Evolutionary conservation across 2,797 vertebrate species (phyloP).

Genomic region (Pseudomugil gertrudae): DNA sequence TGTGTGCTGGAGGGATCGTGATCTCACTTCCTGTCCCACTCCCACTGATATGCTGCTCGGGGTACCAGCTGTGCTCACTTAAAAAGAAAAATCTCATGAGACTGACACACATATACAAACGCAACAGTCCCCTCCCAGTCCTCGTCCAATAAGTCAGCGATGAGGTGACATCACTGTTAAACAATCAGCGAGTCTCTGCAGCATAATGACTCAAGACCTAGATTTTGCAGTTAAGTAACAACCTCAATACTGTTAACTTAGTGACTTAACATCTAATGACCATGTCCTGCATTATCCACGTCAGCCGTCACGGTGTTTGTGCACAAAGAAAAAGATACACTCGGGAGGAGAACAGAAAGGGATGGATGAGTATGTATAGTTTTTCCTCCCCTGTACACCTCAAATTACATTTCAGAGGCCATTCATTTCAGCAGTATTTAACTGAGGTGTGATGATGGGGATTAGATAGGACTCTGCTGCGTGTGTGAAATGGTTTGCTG

Average conservation of each 20-base stretch:
- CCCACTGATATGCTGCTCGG: constrained; percentile 64
- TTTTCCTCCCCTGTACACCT: constrained; percentile 14
- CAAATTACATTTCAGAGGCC: constrained; percentile 13
- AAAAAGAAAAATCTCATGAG: constrained; percentile 67
- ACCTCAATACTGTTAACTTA: constrained; percentile 7
- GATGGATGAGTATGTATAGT: background rate
- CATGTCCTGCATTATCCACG: too few species aligned
- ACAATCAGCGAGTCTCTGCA: constrained; percentile 52
- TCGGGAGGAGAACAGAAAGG: background rate
- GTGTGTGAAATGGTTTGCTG: constrained; percentile 54
- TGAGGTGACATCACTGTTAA: constrained; percentile 74
- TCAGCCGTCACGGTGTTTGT: constrained; percentile 55
- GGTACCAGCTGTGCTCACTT: constrained; percentile 79
- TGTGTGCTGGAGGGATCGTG: constrained; percentile 33
- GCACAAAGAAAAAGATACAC: constrained; percentile 7
- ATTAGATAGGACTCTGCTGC: constrained; percentile 60
- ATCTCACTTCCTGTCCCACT: constrained; percentile 74
- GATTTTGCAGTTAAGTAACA: constrained; percentile 21
- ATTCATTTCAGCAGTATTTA: constrained; percentile 26
- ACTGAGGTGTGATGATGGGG: constrained; percentile 48
- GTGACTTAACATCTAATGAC: constrained; percentile 24
- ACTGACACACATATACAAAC: constrained; percentile 59
- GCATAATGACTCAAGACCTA: constrained; percentile 1
- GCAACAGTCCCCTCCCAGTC: constrained; percentile 66
- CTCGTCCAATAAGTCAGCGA: constrained; percentile 73